A percentile compares a stretch with the other conserved stretches of the same genome.
Conservation (phyloP, 2,113 vertebrate genomes). For the Gobio gobio region DNA sequence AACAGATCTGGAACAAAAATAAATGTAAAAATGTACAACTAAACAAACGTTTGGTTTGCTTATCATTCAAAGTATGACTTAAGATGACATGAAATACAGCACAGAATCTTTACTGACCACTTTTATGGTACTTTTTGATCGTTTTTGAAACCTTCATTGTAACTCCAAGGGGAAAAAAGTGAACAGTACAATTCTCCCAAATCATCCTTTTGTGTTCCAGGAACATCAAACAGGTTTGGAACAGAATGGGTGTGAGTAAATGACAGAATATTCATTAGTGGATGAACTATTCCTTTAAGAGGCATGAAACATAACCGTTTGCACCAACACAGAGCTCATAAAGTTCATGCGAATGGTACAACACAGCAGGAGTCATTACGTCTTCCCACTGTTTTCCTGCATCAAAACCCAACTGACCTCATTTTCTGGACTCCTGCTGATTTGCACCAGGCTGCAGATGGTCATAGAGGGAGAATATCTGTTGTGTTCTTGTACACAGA, state of each 20-base stretch:
- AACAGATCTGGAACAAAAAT: neutral
- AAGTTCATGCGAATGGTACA: constrained; percentile 63
- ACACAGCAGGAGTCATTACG: constrained; percentile 63
- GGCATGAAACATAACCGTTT: neutral
- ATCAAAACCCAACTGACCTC: constrained; percentile 72
- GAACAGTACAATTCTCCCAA: neutral
- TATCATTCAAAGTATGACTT: neutral
- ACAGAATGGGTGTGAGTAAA: neutral
- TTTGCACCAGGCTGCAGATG: constrained; percentile 66
- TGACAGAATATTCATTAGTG: neutral
- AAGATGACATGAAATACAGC: neutral
- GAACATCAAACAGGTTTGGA: neutral
- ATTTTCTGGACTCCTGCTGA: constrained; percentile 68
- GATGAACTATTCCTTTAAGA: constrained; percentile 29
- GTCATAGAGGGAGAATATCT: constrained; percentile 64
- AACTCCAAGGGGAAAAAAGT: neutral
- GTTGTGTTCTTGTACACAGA: constrained; percentile 61
- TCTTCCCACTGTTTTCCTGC: constrained; percentile 67
- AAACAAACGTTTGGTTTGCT: neutral
- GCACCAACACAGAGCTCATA: constrained; percentile 58
- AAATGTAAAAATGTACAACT: neutral
- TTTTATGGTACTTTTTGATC: neutral
- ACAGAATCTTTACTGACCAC: neutral
- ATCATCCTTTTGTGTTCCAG: neutral
- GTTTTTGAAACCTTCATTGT: neutral